Percentiles rank a stretch among this genome's conserved stretches.
These are phyloP conservation scores for Stegana nigrithorax DNA, from an alignment of 2,888 invertebrate species.

Conservation along the genomic window DNA sequence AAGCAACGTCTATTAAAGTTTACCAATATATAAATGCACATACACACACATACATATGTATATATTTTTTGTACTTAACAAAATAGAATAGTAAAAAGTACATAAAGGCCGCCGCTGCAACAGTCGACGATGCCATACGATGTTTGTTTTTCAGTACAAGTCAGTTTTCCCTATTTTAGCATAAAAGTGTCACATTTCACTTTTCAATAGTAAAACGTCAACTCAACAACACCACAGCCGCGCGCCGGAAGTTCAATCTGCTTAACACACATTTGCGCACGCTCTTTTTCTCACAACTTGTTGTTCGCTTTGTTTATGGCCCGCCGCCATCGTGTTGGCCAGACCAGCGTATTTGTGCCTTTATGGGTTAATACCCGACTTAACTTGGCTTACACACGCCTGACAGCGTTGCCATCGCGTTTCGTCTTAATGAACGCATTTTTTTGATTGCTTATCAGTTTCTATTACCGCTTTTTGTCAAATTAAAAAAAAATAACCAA, in stretches of 20 bases:
- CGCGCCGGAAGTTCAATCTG: not conserved
- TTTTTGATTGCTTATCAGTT: not conserved
- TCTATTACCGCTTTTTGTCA: not conserved
- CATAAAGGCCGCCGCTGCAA: no score
- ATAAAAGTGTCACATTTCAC: slow-evolving; percentile 17
- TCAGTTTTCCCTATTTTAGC: not conserved
- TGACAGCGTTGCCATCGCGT: not conserved
- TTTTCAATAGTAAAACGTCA: slow-evolving; percentile 1
- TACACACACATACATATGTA: not conserved
- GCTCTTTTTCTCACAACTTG: no score
- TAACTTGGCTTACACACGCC: not conserved
- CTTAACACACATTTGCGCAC: no score
- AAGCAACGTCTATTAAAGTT: not conserved
- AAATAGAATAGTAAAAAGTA: no score
- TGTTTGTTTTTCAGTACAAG: no score
- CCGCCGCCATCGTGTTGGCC: no score
- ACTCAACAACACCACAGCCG: not conserved
- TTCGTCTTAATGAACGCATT: not conserved
- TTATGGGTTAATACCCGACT: not conserved
- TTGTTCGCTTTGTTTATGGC: no score
- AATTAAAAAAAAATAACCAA: not conserved
- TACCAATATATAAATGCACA: not conserved
- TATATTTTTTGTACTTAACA: not conserved
- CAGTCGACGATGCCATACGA: no score
- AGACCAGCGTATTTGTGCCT: no score